Base-by-base conservation (phyloP, 2,113 vertebrate species). In the Megatriorchis doriae region DNA sequence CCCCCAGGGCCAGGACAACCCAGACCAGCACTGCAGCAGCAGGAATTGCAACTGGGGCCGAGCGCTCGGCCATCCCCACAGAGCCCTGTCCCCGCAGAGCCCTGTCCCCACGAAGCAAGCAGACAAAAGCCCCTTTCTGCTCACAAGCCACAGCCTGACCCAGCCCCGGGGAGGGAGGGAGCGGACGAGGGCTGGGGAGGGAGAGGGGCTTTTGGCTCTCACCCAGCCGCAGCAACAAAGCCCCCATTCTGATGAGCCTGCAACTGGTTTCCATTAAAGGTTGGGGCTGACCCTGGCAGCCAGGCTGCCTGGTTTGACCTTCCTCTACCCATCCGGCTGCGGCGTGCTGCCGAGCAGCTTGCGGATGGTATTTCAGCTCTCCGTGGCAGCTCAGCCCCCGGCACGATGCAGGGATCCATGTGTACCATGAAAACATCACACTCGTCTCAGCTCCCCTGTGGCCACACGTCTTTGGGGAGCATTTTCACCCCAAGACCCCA, bases 91-190 rank as follows among this genome's bases (percentile, higher is more conserved):
- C 65, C 42, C 2, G 2, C 40, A 36, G 36, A 8, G 11, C 61
- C 45, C 6, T 15, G 43, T 58, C 43, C 65, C 42, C 38, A 7
- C 6, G 8, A 1, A 22, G 36, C 90, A 40, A 72, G n/a, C 85
- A 73, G 58, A 96, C 96, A 96, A 96, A 96, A 88, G 91, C 72
- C 52, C 61, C 70, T 96, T 97, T 96, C 88, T 90, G 68, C 73
- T 95, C 22, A 0, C 27, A 5, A n/a, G 55, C 73, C 8, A 0
- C 29, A 16, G 81, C 71, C 63, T 48, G 52, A 53, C 19, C 4
- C 68, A 47, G 72, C 86, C 80, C 47, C 3, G 4, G 82, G 61
- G 71, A 40, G 43, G 50, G 48, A 87, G 65, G 52, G 47, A 90
- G 81, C 4, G 0, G 70, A 4, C 1, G 0, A 74, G 38, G 72